These are phyloP conservation scores for Alethe castanea DNA, from an alignment of 2,113 vertebrate genomes.

Conservation along the genomic window DNA sequence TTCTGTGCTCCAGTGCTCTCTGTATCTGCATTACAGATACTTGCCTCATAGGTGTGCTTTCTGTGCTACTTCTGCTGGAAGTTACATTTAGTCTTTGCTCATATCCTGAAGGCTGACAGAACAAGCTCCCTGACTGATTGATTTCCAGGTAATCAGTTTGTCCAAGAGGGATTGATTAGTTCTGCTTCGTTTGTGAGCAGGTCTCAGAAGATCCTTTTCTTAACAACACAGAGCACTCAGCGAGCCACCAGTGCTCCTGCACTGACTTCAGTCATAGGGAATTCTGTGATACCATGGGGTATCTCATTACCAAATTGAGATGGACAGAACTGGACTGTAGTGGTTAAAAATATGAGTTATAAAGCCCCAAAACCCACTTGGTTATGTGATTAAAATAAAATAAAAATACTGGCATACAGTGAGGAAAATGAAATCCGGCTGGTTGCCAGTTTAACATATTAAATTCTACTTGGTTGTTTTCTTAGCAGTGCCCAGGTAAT, in stretches of 20 bases:
- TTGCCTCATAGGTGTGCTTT: not conserved
- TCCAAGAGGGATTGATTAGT: not conserved
- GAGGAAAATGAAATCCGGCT: not conserved
- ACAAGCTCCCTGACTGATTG: not conserved
- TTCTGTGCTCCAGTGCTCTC: not conserved
- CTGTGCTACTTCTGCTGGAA: not conserved
- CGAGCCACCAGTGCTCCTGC: not conserved
- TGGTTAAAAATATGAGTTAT: not conserved
- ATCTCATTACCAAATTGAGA: not conserved
- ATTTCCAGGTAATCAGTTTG: not conserved
- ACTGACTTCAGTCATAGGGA: not conserved
- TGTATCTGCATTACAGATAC: not conserved
- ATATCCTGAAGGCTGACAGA: not conserved
- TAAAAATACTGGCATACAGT: not conserved
- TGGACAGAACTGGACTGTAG: not conserved
- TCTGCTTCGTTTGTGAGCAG: not conserved
- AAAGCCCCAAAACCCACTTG: fast-evolving
- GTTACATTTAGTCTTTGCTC: not conserved
- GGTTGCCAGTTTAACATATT: not conserved
- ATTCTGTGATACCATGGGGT: not conserved
- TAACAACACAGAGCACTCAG: not conserved
- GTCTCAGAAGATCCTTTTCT: not conserved
- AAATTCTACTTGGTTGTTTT: not conserved
- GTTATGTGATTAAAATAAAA: not conserved
- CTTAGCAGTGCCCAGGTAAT: not conserved